Evolutionary conservation across 1,140 invertebrate genomes (phyloP), one percentile per base, ranked within the genome.

Genomic region (Drosophila nigromelanica): DNA sequence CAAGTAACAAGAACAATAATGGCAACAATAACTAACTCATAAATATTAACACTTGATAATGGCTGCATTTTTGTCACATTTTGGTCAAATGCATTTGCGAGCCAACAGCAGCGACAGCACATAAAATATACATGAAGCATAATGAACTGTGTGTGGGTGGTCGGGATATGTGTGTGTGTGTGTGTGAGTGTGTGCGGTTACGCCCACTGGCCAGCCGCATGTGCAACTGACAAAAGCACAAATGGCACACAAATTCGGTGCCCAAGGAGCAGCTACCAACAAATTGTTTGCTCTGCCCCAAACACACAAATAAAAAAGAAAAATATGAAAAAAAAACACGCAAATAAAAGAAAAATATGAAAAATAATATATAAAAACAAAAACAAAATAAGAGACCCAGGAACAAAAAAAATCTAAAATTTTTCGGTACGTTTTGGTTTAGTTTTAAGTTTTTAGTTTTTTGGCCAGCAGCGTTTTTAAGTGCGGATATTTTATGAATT

Each of bases 401-500:
- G 6, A 12, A 45, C 14, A 6, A 21, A 21, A n/a, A 27, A 45
- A 55, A 52, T 52, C 50, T 21, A 21, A 27, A 11, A 27, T 56
- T 45, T 47, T 60, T 54, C 5, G 51, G 39, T 12, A 11, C 15
- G 56, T 33, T 48, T 70, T 60, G 48, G 21, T 70, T 74, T 58
- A 56, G 72, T 56, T 74, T 73, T 47, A 67, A 73, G 70, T 73
- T 73, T 71, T 66, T 60, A 78, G 74, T 54, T 78, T 74, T 67
- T 75, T 60, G 75, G 64, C 80, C 59, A 42, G 64, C 51, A 60
- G 68, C 68, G 48, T 75, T 75, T 62, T 67, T 68, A 82, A 87
- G 82, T 87, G 78, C 82, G 78, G 82, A 87, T 87, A 87, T 87
- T 87, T 87, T 87, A 76, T 87, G 83, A 87, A 87, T 87, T 87